Percentiles rank a stretch among this genome's conserved stretches.
Evolutionary conservation across 2,113 vertebrate species (phyloP).

Genomic region (mouse (Mus musculus)): GRCm39 chr9:60653001-60653500

Average conservation of each 20-base stretch:
- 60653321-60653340: not conserved
- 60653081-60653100: not conserved
- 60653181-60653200: not conserved
- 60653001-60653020: not conserved
- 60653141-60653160: not conserved
- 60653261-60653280: not conserved
- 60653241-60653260: not conserved
- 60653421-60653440: not conserved
- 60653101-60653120: not conserved
- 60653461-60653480: conserved; percentile 21
- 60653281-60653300: not conserved
- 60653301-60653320: not conserved
- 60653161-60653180: not conserved
- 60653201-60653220: not conserved
- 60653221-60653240: not conserved
- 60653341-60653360: not conserved
- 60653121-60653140: not conserved
- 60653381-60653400: not conserved
- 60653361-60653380: not conserved
- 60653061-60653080: not conserved
- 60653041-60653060: not conserved
- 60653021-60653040: not conserved
- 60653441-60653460: not conserved
- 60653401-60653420: not conserved
- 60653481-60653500: not conserved